A percentile compares a stretch with the other conserved stretches of the same genome.
phyloP scores from a whole-genome alignment of 2,113 vertebrate species.

The Pandion haliaetus region DNA sequence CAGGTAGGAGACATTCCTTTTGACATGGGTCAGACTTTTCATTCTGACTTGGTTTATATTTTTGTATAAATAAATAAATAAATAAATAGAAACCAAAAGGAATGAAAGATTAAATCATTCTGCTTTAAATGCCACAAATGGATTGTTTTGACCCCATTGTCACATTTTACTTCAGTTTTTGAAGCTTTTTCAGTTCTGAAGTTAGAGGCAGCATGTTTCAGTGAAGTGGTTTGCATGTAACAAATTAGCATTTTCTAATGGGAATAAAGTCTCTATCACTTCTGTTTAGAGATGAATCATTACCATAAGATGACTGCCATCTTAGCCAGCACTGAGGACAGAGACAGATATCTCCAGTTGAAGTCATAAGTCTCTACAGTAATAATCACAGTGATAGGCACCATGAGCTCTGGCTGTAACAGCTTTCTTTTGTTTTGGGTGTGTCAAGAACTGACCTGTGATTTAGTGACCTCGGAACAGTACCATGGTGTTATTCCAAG shows the following conservation, averaged over 20 bases:
- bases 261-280: not conserved
- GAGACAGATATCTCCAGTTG: not conserved
- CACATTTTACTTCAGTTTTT: not conserved
- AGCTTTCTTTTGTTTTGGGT: not conserved
- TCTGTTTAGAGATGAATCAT: not conserved
- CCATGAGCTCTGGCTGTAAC: not conserved
- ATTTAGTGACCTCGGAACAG: not conserved
- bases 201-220: not conserved
- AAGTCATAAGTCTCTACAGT: not conserved
- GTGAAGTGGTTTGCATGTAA: not conserved
- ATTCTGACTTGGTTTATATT: not conserved
- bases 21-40: not conserved
- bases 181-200: not conserved
- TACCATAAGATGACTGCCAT: not conserved
- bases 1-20: not conserved
- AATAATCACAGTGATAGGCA: not conserved
- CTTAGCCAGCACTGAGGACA: not conserved
- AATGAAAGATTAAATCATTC: not conserved
- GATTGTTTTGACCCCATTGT: not conserved
- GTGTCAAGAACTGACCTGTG: not conserved
- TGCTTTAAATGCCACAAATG: not conserved
- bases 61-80: not conserved
- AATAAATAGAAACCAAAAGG: not conserved
- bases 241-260: not conserved
- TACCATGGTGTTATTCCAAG: not conserved